phyloP scores from a whole-genome alignment of 1,140 invertebrate species.

The Rhopalosiphum maidis region DNA sequence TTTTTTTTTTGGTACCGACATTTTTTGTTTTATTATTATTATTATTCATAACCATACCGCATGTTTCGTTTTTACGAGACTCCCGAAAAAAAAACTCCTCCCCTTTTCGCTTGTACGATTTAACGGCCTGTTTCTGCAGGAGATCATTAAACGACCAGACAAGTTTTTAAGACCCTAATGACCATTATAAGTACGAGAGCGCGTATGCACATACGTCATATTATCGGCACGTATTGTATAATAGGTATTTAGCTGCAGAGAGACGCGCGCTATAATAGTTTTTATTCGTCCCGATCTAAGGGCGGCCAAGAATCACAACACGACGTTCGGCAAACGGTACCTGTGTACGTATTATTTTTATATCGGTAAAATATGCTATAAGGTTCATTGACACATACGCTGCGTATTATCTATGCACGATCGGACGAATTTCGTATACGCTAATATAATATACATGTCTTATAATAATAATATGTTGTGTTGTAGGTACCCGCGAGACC shows the following conservation, averaged over 20 bases:
- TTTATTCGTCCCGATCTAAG: neutral
- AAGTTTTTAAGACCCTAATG: constrained; percentile 13
- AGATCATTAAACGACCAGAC: constrained; percentile 23
- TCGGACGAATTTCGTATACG: neutral
- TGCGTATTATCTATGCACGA: neutral
- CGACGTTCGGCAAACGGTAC: neutral
- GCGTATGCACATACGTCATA: neutral
- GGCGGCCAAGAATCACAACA: neutral
- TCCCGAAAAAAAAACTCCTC: constrained; percentile 25
- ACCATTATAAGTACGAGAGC: neutral
- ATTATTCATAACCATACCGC: constrained; percentile 7
- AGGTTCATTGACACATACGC: neutral
- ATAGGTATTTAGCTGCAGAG: neutral
- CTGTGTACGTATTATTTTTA: neutral
- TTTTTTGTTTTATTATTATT: constrained; percentile 14
- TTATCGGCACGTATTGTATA: neutral
- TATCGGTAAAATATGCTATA: neutral
- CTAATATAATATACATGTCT: neutral
- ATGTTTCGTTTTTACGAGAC: constrained; percentile 13
- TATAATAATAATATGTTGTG: neutral
- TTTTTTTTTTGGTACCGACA: neutral
- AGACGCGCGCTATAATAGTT: neutral
- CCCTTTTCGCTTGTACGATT: neutral
- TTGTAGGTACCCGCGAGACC: neutral
- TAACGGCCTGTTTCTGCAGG: neutral